These are phyloP conservation scores for Gerris lacustris DNA, from an alignment of 2,888 invertebrate genomes.

Conservation along the genomic window DNA sequence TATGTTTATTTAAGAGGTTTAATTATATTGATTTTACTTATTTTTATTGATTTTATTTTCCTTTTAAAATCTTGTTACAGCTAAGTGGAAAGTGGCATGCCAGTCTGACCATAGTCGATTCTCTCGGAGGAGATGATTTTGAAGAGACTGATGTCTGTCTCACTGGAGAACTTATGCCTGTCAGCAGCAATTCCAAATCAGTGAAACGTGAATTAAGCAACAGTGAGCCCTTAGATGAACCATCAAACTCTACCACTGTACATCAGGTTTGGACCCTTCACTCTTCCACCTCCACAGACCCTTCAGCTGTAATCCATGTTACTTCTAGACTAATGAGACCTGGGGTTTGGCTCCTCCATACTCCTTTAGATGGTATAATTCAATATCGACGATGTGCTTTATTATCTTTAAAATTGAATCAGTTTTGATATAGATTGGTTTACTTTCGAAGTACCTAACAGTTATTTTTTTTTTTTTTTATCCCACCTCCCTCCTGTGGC, in stretches of 20 bases:
- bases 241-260: background rate
- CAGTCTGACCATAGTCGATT: constrained; percentile 3
- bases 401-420: too few species aligned
- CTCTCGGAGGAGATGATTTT: background rate
- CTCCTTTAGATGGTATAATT: constrained; percentile 1
- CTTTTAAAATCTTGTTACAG: constrained; percentile 10
- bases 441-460: too few species aligned
- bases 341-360: background rate
- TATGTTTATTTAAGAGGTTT: too few species aligned
- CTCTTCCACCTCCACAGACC: background rate
- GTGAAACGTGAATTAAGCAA: background rate
- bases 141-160: background rate
- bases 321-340: background rate
- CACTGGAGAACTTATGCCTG: background rate
- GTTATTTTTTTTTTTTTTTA: too few species aligned
- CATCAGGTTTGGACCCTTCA: background rate
- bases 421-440: too few species aligned
- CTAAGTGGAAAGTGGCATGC: constrained; percentile 27
- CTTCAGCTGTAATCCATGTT: background rate
- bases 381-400: too few species aligned
- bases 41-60: too few species aligned
- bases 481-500: too few species aligned
- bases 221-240: background rate
- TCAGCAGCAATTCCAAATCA: background rate
- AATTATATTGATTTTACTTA: too few species aligned